Evolutionary conservation across 2,113 vertebrate genomes (phyloP), one percentile per base, ranked within the genome.

Genomic region (Acanthochromis polyacanthus): DNA sequence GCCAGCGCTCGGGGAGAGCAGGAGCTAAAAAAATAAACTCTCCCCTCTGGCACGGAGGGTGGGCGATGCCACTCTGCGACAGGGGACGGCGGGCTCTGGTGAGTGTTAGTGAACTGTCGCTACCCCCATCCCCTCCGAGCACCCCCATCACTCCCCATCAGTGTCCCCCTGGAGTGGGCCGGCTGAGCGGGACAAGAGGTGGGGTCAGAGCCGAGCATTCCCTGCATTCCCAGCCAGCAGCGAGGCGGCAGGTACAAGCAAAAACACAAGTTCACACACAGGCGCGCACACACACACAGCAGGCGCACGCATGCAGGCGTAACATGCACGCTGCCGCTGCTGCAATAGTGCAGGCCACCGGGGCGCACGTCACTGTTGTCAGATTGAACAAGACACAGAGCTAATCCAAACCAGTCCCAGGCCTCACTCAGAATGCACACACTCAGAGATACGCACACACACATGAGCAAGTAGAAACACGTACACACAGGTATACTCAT

Each of bases 21-120:
- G 92, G 90, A 94, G 94, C 95, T 95, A 95, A 75, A 91, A 96
- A 99, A 99, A 99, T 97, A 99, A 98, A 99, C 97, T 94, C 94
- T 96, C 94, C 94, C 92, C 96, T 96, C 95, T 96, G 93, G 94
- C 96, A 95, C 89, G 93, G 95, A 96, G 96, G 97, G 97, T 97
- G 97, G 97, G 96, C 97, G 93, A 93, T 96, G 96, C 96, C 96
- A 97, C 96, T 97, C 95, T 93, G 88, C 88, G 92, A 90, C 73
- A 92, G 88, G 83, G 94, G 95, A 95, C 92, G 85, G 52, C 74
- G 20, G 51, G 95, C 93, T 98, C 97, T 99, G 97, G 96, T 95
- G 94, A 98, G 96, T 97, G 96, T 99, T 96, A 97, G 80, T 84
- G 45, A 91, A 94, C 95, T 97, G 96, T 98, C 97, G 98, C 95